Evolutionary conservation across 1,140 invertebrate genomes (phyloP).

Genomic region (Aphelenchoides avenae): DNA sequence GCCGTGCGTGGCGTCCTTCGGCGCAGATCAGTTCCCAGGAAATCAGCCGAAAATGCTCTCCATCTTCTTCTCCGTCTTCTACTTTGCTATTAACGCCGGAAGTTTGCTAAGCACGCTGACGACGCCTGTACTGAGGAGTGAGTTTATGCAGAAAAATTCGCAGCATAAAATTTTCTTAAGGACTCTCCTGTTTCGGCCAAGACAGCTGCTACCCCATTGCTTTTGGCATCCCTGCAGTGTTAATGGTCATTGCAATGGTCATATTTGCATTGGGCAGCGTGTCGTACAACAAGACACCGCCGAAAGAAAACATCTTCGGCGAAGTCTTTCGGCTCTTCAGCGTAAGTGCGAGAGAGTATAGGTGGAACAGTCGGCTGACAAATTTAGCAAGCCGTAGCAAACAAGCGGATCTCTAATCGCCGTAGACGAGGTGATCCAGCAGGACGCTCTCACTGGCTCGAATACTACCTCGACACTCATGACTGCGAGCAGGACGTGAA

Average conservation of each 20-base stretch:
- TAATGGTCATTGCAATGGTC: slow-evolving; percentile 73
- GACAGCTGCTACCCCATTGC: slow-evolving; percentile 85
- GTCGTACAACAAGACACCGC: slow-evolving; percentile 64
- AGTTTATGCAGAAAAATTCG: too few relatives aligned
- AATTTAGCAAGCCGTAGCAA: neutral
- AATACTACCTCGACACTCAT: slow-evolving; percentile 43
- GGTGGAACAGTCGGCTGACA: too few relatives aligned
- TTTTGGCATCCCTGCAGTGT: slow-evolving; percentile 80
- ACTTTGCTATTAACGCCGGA: slow-evolving; percentile 86
- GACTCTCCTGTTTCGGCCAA: too few relatives aligned
- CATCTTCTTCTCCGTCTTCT: slow-evolving; percentile 89
- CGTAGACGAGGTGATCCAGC: slow-evolving; percentile 10
- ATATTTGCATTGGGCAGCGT: slow-evolving; percentile 72
- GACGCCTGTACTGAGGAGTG: slow-evolving; percentile 77
- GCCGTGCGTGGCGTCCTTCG: slow-evolving; percentile 90
- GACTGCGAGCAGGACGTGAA: slow-evolving; percentile 72
- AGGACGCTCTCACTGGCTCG: slow-evolving; percentile 25
- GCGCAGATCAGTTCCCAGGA: slow-evolving; percentile 87
- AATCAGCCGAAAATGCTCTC: slow-evolving; percentile 62
- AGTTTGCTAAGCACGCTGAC: slow-evolving; percentile 81
- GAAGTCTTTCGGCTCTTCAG: too few relatives aligned
- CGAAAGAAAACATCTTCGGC: slow-evolving; percentile 32
- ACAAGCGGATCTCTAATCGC: neutral
- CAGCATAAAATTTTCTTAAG: too few relatives aligned
- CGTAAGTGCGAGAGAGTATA: slow-evolving; percentile 4